Conservation (phyloP, 2,113 vertebrate species). For the Pipa parva region DNA sequence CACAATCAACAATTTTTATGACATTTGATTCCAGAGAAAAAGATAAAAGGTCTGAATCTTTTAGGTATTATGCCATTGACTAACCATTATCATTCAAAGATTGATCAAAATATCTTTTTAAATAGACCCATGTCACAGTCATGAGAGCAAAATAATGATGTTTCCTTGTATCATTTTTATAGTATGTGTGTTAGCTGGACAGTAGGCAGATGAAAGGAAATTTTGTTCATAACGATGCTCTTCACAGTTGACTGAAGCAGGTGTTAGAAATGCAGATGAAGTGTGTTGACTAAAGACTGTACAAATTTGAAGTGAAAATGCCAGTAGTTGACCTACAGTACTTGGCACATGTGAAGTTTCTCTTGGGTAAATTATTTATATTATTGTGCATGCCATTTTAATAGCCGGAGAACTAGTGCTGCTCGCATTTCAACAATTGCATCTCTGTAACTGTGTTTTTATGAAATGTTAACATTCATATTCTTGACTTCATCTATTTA, state of each 20-base stretch:
- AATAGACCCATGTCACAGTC: slow-evolving; percentile 49
- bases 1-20: background rate
- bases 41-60: slow-evolving; percentile 19
- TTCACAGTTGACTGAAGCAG: slow-evolving; percentile 85
- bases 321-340: slow-evolving; percentile 77
- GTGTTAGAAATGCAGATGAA: slow-evolving; percentile 98
- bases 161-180: slow-evolving; percentile 47
- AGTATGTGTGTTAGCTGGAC: slow-evolving; percentile 58
- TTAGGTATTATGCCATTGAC: slow-evolving; percentile 25
- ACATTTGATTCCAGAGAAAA: slow-evolving; percentile 22
- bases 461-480: slow-evolving; percentile 41
- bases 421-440: slow-evolving; percentile 69
- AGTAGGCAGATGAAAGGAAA: slow-evolving; percentile 80
- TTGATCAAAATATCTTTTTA: slow-evolving; percentile 54
- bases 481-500: too few relatives aligned
- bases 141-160: slow-evolving; percentile 60
- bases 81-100: slow-evolving; percentile 47
- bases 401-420: slow-evolving; percentile 70
- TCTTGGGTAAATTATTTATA: slow-evolving; percentile 88
- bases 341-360: slow-evolving; percentile 79
- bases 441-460: slow-evolving; percentile 61
- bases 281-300: slow-evolving; percentile 90
- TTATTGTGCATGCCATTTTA: slow-evolving; percentile 74
- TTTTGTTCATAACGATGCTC: slow-evolving; percentile 66
- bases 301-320: slow-evolving; percentile 98